Percentiles rank a stretch among this genome's conserved stretches.
Conservation (phyloP, 2,888 invertebrate genomes). For the Dermolepida albohirtum region DNA sequence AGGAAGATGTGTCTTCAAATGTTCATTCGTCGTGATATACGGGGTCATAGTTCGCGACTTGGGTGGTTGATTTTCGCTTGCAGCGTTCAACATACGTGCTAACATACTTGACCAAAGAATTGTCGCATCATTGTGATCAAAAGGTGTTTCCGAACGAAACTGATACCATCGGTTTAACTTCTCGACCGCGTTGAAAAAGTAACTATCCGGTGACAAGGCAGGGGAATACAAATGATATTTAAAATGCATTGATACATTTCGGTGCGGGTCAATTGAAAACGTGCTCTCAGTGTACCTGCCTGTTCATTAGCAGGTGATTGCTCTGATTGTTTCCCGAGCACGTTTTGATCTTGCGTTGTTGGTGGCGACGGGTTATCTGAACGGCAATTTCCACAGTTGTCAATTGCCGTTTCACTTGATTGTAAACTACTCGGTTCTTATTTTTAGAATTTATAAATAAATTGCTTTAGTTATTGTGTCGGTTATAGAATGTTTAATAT, state of each 20-base stretch:
- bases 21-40: conserved; percentile 1
- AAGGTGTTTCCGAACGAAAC: conserved; percentile 14
- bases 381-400: conserved; percentile 34
- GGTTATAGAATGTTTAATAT: not conserved
- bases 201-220: not conserved
- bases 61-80: conserved; percentile 33
- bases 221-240: conserved; percentile 38
- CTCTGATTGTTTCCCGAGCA: conserved; percentile 34
- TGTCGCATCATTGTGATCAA: conserved; percentile 39
- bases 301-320: conserved; percentile 38
- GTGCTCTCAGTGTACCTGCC: conserved; percentile 9
- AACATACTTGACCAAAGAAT: conserved; percentile 36
- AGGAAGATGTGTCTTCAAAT: conserved; percentile 4
- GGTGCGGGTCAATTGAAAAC: conserved; percentile 37
- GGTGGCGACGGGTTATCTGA: conserved; percentile 18
- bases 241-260: conserved; percentile 34
- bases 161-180: conserved; percentile 24
- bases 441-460: not conserved
- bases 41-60: conserved; percentile 32
- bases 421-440: conserved; percentile 4
- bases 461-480: not conserved
- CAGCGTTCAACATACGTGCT: not conserved
- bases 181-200: conserved; percentile 9
- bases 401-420: conserved; percentile 12
- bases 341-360: conserved; percentile 23